These are phyloP conservation scores for Ornithorhynchus anatinus DNA, from an alignment of 2,113 vertebrate genomes.

Conservation along the genomic window DNA sequence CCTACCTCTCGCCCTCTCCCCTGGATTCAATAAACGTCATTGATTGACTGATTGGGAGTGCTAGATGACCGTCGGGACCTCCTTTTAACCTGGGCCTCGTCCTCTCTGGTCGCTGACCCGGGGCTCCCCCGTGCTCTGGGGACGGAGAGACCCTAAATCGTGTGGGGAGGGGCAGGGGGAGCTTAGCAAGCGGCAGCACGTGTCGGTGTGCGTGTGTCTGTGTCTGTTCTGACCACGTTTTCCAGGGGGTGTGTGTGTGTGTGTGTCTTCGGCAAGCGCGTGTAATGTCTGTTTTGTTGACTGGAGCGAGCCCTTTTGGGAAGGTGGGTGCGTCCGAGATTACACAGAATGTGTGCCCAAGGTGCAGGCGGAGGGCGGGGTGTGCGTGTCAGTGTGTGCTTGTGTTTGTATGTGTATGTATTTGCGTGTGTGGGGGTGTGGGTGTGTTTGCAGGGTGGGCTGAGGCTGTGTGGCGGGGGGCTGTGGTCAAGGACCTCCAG, in stretches of 20 bases:
- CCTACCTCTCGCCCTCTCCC: too few species aligned
- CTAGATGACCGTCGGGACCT: too few species aligned
- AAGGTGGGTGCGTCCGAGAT: neutral
- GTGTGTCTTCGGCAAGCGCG: neutral
- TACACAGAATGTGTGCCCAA: neutral
- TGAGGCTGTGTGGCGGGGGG: neutral
- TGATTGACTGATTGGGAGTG: too few species aligned
- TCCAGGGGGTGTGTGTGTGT: neutral
- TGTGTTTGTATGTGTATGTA: neutral
- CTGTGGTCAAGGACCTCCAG: neutral
- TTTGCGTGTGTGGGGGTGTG: neutral
- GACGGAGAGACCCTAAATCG: too few species aligned
- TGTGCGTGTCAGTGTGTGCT: neutral
- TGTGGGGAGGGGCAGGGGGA: neutral
- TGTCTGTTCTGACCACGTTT: neutral
- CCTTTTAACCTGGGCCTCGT: too few species aligned
- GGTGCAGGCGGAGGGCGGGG: neutral
- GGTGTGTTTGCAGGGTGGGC: neutral
- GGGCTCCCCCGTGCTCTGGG: too few species aligned
- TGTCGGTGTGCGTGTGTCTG: neutral
- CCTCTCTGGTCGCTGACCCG: too few species aligned
- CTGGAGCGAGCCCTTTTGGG: neutral
- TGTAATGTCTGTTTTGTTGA: neutral
- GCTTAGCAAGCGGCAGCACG: neutral
- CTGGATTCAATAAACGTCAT: too few species aligned